phyloP scores from a whole-genome alignment of 2,113 vertebrate genomes.

The Ceratotherium simum region DNA sequence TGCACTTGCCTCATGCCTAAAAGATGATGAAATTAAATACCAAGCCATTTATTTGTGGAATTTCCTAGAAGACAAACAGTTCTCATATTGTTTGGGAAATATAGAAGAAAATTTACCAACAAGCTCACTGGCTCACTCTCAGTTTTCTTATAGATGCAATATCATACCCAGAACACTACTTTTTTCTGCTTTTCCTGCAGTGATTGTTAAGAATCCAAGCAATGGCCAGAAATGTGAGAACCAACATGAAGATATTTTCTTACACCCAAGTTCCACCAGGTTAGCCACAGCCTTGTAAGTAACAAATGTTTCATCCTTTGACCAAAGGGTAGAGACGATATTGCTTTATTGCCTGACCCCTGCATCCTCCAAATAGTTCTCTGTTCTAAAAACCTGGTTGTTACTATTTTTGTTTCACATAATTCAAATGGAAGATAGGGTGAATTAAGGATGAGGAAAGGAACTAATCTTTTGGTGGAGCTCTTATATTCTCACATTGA shows the following conservation, averaged over 20 bases:
- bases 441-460: neutral
- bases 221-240: neutral
- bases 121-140: neutral
- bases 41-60: neutral
- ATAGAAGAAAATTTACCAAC: neutral
- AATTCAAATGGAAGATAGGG: neutral
- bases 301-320: neutral
- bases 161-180: neutral
- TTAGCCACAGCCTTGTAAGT: neutral
- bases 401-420: neutral
- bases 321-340: neutral
- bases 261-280: neutral
- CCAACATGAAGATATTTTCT: neutral
- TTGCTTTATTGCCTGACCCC: accelerated
- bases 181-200: neutral
- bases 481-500: neutral
- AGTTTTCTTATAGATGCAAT: neutral
- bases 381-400: neutral
- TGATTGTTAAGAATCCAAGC: neutral
- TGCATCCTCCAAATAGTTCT: neutral
- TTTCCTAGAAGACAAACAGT: neutral
- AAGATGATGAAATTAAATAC: neutral
- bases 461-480: neutral
- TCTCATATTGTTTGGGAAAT: neutral
- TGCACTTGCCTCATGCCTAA: neutral